Evolutionary conservation across 2,888 invertebrate genomes (phyloP), one percentile per base, ranked within the genome.

Genomic region (Melieria picta): DNA sequence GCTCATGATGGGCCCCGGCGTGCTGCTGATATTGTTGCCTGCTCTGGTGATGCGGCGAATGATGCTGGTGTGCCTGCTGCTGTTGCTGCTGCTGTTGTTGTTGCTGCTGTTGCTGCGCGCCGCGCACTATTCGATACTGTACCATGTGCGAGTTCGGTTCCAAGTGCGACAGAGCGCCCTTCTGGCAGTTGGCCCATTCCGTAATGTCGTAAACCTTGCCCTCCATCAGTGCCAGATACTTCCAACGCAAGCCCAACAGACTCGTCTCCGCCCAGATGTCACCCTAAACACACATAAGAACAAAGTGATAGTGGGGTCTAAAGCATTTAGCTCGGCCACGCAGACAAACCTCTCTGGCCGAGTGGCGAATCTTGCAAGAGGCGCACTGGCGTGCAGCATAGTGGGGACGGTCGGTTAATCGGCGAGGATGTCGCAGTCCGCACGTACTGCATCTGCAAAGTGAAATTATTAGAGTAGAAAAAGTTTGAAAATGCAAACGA

Each of bases 191-290:
- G 42, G 97, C 98, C 98, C 98, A 98, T 87, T 97, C 96, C 61
- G 97, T 97, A 80, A 98, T 97, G 88, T 98, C 96, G 87, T 96
- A 98, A 47, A 98, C 94, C 75, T 93, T 94, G 70, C 96, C 96
- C 87, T 98, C 97, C 96, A 98, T 97, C 81, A 97, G 95, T 67
- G 98, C 97, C 87, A 94, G 96, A 89, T 97, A 98, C 89, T 95
- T 94, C 93, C 97, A 96, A 63, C 94, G 90, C 79, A 97, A 91
- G 13, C 97, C 97, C 88, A 96, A 90, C 88, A 94, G 91, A 80
- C 91, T 91, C 57, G 95, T 95, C 88, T 98, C 98, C 62, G 97
- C 97, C 98, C 98, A 97, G 80, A 97, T 96, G 86, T 97, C 97
- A 73, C 97, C 97, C 94, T 95, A 85, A 1, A 65, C 47, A 66